A percentile compares a stretch with the other conserved stretches of the same genome.
These are phyloP conservation scores for Amphiura filiformis DNA, from an alignment of 35 echinoderm and acorn worm genomes.

Conservation along the genomic window DNA sequence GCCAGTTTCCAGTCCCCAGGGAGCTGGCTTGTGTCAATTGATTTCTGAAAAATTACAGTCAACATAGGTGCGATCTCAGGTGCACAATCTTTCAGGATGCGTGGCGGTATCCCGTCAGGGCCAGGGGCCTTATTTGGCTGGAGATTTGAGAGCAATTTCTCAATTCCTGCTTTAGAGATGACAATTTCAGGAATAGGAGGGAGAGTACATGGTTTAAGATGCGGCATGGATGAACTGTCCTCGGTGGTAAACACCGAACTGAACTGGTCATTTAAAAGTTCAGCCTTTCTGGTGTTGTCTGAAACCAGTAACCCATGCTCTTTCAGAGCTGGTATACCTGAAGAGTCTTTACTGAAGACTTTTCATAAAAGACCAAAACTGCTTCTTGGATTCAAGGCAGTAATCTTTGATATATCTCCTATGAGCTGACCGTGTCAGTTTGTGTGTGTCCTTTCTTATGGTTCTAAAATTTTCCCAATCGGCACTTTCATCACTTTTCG, in stretches of 20 bases:
- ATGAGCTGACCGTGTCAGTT: conserved; percentile 15
- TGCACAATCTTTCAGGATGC: not conserved
- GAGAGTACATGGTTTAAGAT: not conserved
- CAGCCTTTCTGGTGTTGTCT: conserved; percentile 13
- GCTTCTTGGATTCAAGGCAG: conserved; percentile 31
- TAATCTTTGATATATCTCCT: conserved; percentile 20
- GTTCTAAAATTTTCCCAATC: conserved; percentile 38
- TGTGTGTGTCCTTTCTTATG: conserved; percentile 21
- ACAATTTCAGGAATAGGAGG: not conserved
- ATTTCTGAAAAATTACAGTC: not conserved
- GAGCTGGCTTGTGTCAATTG: not conserved
- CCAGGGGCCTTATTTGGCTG: not conserved
- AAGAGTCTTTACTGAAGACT: conserved; percentile 33
- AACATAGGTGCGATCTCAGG: not conserved
- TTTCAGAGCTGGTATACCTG: conserved; percentile 23
- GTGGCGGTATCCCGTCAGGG: not conserved
- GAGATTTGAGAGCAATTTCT: not conserved
- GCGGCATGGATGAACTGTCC: not conserved
- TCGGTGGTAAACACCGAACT: conserved; percentile 30
- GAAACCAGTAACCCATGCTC: conserved; percentile 9
- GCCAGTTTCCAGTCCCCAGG: not conserved
- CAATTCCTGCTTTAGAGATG: not conserved
- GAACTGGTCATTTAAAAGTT: conserved; percentile 24
- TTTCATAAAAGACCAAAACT: conserved; percentile 38
- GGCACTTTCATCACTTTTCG: not conserved